Evolutionary conservation across 2,888 invertebrate genomes (phyloP), one percentile per base, ranked within the genome.

Genomic region (Cremastinae sp.): DNA sequence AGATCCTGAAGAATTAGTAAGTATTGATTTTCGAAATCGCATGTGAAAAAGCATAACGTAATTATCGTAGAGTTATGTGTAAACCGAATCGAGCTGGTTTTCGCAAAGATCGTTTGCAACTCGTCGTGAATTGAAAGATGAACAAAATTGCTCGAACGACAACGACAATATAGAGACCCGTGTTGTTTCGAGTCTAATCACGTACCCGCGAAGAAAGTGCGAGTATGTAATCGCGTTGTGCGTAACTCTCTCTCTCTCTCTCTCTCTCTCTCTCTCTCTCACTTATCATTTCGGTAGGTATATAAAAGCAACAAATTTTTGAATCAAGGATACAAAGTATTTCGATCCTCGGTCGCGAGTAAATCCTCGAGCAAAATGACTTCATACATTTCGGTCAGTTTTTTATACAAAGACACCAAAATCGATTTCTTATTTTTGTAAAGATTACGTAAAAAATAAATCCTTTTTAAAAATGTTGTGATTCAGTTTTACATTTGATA

Each of bases 151-250:
- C 45, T 37, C 55, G 35, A 20, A 61, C 62, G 62, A 69, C 76
- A 69, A 73, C 28, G 16, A 56, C 45, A 18, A 18, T 12, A 0
- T 14, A n/a, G 4, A 49, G n/a, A n/a, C n/a, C n/a, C n/a, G n/a
- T 49, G 55, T 74, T 70, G 76, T 83, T 80, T 68, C n/a, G 9
- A 83, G 51, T 56, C 66, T 37, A 59, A 71, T 80, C 83, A 83
- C 83, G 83, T 81, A n/a, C n/a, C 53, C 51, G 61, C 43, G 72
- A 83, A 80, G 83, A 83, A 83, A 83, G 83, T 79, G 78, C 82
- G 74, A 70, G 74, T 70, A 12, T 64, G 62, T 41, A 35, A 39
- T 22, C 12, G 9, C 18, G 28, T 12, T 28, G 5, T 5, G 5
- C 28, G 5, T 28, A 5, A 3, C 5, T 28, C 28, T 28, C 28